A percentile compares a stretch with the other conserved stretches of the same genome.
Conservation (phyloP, 2,113 vertebrate species). For the Rhagologus leucostigma region DNA sequence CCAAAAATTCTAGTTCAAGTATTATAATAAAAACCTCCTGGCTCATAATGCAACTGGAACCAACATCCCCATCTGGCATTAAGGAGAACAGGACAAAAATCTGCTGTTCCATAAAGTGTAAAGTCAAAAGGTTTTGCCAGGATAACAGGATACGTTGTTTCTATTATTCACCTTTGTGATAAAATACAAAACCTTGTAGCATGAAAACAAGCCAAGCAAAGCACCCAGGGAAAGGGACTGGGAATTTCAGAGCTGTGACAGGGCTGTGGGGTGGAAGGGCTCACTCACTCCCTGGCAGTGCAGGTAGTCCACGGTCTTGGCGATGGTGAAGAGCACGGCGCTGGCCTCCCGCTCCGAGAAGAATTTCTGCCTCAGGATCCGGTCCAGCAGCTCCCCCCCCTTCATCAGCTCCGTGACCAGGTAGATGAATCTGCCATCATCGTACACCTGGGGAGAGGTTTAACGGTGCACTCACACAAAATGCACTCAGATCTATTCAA, state of each 20-base stretch:
- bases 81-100: background rate
- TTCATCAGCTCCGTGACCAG: constrained; percentile 96
- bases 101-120: background rate
- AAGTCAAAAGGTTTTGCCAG: background rate
- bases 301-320: constrained; percentile 95
- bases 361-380: constrained; percentile 92
- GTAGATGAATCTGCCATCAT: constrained; percentile 91
- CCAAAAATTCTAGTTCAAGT: background rate
- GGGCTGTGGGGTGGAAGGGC: background rate
- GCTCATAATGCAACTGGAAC: background rate
- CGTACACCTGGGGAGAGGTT: constrained; percentile 82
- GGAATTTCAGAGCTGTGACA: background rate
- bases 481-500: background rate
- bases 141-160: background rate
- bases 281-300: constrained; percentile 93
- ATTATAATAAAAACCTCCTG: background rate
- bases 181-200: background rate
- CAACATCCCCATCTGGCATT: background rate
- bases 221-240: background rate
- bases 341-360: constrained; percentile 95
- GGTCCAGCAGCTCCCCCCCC: constrained; percentile 92
- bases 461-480: background rate
- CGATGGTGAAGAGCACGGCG: constrained; percentile 89
- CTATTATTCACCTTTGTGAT: background rate
- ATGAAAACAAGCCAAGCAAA: background rate